Evolutionary conservation across 2,888 invertebrate genomes (phyloP).

Genomic region (Fragum whitleyi): DNA sequence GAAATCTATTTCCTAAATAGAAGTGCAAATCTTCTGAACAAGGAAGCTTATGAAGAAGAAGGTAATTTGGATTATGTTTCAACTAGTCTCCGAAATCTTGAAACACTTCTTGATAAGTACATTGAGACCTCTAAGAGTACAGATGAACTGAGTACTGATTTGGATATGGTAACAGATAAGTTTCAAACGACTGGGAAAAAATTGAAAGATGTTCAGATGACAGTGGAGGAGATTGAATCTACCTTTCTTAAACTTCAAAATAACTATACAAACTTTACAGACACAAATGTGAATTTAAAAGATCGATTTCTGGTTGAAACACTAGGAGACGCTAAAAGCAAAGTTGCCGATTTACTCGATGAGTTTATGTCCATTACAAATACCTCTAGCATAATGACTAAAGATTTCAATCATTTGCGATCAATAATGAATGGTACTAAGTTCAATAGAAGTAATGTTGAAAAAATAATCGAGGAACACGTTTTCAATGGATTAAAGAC

Average conservation of each 20-base stretch:
- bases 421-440: neutral
- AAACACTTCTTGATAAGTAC: neutral
- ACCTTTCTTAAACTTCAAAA: slow-evolving; percentile 1
- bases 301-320: slow-evolving; percentile 45
- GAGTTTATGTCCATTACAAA: neutral
- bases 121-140: neutral
- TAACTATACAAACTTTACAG: slow-evolving; percentile 57
- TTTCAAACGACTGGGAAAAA: neutral
- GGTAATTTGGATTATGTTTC: neutral
- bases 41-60: neutral
- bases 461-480: slow-evolving; percentile 10
- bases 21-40: neutral
- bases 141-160: neutral
- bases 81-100: neutral
- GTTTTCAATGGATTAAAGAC: slow-evolving; percentile 27
- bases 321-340: slow-evolving; percentile 22
- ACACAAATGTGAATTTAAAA: slow-evolving; percentile 41
- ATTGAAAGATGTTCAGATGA: neutral
- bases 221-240: slow-evolving; percentile 1
- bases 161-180: neutral
- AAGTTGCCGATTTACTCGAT: slow-evolving; percentile 26
- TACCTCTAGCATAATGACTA: neutral
- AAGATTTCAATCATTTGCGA: neutral
- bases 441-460: slow-evolving; percentile 36
- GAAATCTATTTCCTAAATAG: neutral